A percentile compares a stretch with the other conserved stretches of the same genome.
These are phyloP conservation scores for Ormyrus pomaceus DNA, from an alignment of 2,888 invertebrate species.

Conservation along the genomic window DNA sequence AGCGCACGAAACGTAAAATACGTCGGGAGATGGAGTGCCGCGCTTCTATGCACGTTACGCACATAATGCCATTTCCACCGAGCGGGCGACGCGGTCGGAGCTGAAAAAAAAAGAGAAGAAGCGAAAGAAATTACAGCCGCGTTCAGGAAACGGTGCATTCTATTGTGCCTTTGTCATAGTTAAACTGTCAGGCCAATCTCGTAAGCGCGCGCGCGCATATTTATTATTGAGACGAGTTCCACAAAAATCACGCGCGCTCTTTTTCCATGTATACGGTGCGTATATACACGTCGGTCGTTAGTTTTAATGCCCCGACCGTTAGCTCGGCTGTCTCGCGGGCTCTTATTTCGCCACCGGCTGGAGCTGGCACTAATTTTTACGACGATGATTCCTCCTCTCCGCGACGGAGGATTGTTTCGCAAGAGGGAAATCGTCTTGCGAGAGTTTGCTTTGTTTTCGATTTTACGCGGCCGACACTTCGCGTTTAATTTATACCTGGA, in stretches of 20 bases:
- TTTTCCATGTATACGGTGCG: not conserved
- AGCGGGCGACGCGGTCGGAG: conserved; percentile 23
- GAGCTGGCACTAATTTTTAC: conserved; percentile 2
- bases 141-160: conserved; percentile 74
- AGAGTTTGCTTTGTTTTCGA: conserved; percentile 7
- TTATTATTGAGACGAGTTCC: conserved; percentile 25
- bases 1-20: conserved; percentile 6
- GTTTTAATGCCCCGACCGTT: conserved; percentile 34
- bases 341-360: conserved; percentile 10
- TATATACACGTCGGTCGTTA: not conserved
- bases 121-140: conserved; percentile 67
- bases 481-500: not conserved
- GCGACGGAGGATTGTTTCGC: conserved; percentile 4
- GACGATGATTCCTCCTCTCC: not conserved
- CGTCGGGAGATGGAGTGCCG: not conserved
- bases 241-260: conserved; percentile 36
- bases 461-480: conserved; percentile 17
- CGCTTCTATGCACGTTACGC: not conserved
- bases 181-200: conserved; percentile 74
- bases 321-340: not conserved
- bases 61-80: conserved; percentile 36
- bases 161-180: conserved; percentile 75
- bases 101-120: conserved; percentile 40
- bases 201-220: conserved; percentile 53
- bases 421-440: conserved; percentile 33